phyloP scores from a whole-genome alignment of 2,113 vertebrate genomes.

The Aramus guarauna region DNA sequence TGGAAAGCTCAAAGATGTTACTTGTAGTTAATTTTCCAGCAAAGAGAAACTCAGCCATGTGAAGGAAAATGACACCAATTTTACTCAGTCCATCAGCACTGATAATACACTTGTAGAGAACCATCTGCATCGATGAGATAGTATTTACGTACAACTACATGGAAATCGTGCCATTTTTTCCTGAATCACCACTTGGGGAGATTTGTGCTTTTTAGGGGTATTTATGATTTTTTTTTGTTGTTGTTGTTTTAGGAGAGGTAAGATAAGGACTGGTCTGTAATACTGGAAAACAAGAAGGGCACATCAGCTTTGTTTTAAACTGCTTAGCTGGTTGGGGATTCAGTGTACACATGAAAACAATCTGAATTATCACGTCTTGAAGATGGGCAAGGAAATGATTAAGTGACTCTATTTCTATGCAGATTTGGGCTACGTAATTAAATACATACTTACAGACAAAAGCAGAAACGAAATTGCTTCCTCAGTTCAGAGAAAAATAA shows the following conservation, averaged over 20 bases:
- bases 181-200: not conserved
- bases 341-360: not conserved
- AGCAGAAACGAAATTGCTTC: slow-evolving; percentile 40
- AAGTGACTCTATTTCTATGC: slow-evolving; percentile 53
- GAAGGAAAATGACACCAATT: slow-evolving; percentile 16
- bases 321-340: not conserved
- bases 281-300: not conserved
- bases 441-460: slow-evolving; percentile 7
- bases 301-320: not conserved
- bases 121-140: not conserved
- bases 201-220: not conserved
- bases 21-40: slow-evolving; percentile 23
- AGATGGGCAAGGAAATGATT: slow-evolving; percentile 12
- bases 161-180: not conserved
- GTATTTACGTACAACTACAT: not conserved
- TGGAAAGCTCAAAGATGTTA: not conserved
- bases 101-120: not conserved
- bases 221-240: not conserved
- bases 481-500: not conserved
- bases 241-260: not conserved
- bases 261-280: not conserved
- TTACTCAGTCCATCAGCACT: slow-evolving; percentile 31
- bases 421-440: slow-evolving; percentile 17
- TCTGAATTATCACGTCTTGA: not conserved
- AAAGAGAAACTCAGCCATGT: slow-evolving; percentile 3